A percentile compares a stretch with the other conserved stretches of the same genome.
Conservation (phyloP, 2,797 vertebrate species). For the Anabas testudineus region DNA sequence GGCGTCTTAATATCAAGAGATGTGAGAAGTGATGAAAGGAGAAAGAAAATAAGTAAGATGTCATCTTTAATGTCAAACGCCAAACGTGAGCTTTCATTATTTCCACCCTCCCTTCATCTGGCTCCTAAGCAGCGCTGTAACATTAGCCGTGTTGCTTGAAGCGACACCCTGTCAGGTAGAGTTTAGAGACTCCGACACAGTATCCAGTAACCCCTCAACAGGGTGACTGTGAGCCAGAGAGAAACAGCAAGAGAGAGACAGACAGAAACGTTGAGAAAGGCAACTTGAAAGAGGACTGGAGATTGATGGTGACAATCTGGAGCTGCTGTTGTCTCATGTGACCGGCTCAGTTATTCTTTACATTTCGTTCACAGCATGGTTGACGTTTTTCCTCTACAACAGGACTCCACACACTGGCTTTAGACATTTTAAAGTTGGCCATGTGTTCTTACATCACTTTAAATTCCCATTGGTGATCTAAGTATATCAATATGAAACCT, state of each 20-base stretch:
- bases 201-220: constrained; percentile 64
- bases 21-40: constrained; percentile 72
- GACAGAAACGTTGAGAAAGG: constrained; percentile 58
- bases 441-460: not conserved
- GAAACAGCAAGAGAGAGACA: constrained; percentile 32
- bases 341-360: too few species aligned
- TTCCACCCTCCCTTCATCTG: constrained; percentile 48
- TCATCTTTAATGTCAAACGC: constrained; percentile 81
- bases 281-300: constrained; percentile 59
- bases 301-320: constrained; percentile 65
- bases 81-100: constrained; percentile 70
- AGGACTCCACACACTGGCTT: not conserved
- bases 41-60: constrained; percentile 78
- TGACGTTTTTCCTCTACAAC: not conserved
- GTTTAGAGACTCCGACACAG: constrained; percentile 76
- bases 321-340: constrained; percentile 59
- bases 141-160: constrained; percentile 76
- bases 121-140: constrained; percentile 70
- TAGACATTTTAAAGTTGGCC: constrained; percentile 4
- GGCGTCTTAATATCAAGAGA: constrained; percentile 60
- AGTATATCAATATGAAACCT: too few species aligned
- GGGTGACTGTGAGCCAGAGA: constrained; percentile 53
- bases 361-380: constrained; percentile 15
- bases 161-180: constrained; percentile 80
- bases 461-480: too few species aligned